Evolutionary conservation across 2,113 vertebrate species (phyloP).

Genomic region (Polypterus senegalus): DNA sequence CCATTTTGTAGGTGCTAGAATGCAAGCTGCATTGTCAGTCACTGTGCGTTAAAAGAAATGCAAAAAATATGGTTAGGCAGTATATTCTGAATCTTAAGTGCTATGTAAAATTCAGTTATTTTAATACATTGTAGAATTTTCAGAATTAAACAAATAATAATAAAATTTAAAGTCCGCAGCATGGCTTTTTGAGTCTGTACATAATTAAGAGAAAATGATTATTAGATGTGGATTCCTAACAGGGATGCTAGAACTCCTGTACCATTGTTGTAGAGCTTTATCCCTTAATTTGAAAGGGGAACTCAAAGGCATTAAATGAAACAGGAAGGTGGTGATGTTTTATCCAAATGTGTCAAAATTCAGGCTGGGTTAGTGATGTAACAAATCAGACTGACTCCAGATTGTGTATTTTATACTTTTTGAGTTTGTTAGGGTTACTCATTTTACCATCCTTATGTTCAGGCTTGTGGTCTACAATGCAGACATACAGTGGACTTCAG

Average conservation of each 20-base stretch:
- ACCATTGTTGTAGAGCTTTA: constrained; percentile 86
- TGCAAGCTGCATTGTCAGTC: constrained; percentile 59
- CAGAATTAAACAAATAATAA: constrained; percentile 67
- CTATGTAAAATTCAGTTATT: constrained; percentile 97
- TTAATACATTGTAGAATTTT: constrained; percentile 98
- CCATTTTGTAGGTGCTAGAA: constrained; percentile 83
- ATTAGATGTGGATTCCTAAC: constrained; percentile 90
- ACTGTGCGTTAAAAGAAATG: constrained; percentile 69
- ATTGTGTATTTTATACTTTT: too few relatives aligned
- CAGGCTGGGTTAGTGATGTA: too few relatives aligned
- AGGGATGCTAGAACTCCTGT: constrained; percentile 80
- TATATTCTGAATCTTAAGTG: constrained; percentile 82
- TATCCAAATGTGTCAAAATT: background rate
- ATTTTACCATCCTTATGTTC: too few relatives aligned
- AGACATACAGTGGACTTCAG: too few relatives aligned
- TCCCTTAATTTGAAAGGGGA: constrained; percentile 93
- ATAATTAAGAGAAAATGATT: constrained; percentile 90
- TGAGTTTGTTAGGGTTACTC: too few relatives aligned
- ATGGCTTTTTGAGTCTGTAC: constrained; percentile 97
- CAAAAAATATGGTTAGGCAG: constrained; percentile 56
- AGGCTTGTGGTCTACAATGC: too few relatives aligned
- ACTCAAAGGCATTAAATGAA: constrained; percentile 61
- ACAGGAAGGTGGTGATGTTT: constrained; percentile 29
- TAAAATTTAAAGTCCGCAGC: constrained; percentile 74
- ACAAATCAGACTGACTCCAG: too few relatives aligned